Conservation (phyloP, 2,113 vertebrate genomes). For the Toxotes chatareus region DNA sequence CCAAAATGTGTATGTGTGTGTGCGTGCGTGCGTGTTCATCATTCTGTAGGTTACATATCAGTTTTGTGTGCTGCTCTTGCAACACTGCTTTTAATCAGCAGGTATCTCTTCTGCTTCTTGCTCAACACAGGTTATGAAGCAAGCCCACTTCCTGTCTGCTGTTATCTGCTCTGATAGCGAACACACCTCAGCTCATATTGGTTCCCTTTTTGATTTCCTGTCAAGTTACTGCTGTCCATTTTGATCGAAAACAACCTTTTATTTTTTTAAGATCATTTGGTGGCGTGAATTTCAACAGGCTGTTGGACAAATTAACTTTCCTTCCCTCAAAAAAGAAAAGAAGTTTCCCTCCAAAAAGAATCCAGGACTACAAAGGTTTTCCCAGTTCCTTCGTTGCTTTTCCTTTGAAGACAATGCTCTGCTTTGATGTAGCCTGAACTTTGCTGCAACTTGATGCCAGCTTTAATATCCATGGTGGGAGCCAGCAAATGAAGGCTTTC, state of each 20-base stretch:
- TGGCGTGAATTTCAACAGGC: conserved; percentile 23
- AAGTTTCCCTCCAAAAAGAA: conserved; percentile 21
- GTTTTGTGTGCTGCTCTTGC: background rate
- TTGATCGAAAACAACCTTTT: background rate
- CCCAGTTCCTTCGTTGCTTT: conserved; percentile 14
- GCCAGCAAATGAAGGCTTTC: conserved; percentile 47
- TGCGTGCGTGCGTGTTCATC: background rate
- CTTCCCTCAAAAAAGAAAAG: background rate
- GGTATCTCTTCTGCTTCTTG: conserved; percentile 55
- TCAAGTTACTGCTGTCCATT: conserved; percentile 31
- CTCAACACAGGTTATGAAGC: conserved; percentile 77
- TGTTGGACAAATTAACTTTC: conserved; percentile 19
- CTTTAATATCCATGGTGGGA: conserved; percentile 50
- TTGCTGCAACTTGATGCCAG: conserved; percentile 45
- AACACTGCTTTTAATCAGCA: conserved; percentile 29
- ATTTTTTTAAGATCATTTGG: conserved; percentile 9
- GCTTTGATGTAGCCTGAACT: conserved; percentile 69
- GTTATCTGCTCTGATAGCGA: conserved; percentile 40
- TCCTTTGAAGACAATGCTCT: conserved; percentile 63
- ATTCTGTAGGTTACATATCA: conserved; percentile 6
- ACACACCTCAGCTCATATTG: conserved; percentile 23
- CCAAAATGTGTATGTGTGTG: background rate
- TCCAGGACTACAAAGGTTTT: conserved; percentile 64
- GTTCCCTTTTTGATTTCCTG: conserved; percentile 65
- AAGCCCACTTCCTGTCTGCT: conserved; percentile 60